Conservation (phyloP, 1,140 invertebrate genomes). For the Branchinecta lynchi region DNA sequence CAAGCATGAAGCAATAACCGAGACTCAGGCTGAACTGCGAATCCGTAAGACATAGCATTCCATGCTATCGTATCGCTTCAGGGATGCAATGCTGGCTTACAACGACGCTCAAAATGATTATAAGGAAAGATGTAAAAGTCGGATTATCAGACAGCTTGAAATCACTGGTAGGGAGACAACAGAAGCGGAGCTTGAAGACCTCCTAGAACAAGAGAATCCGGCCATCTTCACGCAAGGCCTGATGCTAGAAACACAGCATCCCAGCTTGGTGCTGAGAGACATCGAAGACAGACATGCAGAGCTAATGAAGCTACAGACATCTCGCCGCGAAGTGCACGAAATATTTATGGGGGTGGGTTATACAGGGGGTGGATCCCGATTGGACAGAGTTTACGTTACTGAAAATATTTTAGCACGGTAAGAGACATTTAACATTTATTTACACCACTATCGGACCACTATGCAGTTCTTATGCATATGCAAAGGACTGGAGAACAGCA, state of each 20-base stretch:
- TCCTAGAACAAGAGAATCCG: slow-evolving; percentile 94
- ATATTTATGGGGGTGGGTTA: slow-evolving; percentile 99
- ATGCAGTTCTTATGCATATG: too few species aligned
- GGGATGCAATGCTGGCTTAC: slow-evolving; percentile 99
- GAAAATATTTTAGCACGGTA: too few species aligned
- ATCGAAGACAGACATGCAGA: slow-evolving; percentile 95
- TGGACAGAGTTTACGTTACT: too few species aligned
- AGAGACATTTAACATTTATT: too few species aligned
- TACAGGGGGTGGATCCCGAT: too few species aligned
- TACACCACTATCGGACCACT: too few species aligned
- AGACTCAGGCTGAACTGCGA: slow-evolving; percentile 93
- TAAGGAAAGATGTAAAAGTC: slow-evolving; percentile 92
- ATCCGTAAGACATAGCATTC: slow-evolving; percentile 99
- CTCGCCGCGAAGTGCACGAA: slow-evolving; percentile 92
- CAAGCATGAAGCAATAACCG: slow-evolving; percentile 93
- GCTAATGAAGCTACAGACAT: slow-evolving; percentile 96
- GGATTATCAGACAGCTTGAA: slow-evolving; percentile 97
- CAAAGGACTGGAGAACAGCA: too few species aligned
- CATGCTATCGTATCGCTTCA: slow-evolving; percentile 91
- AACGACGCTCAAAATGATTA: slow-evolving; percentile 99
- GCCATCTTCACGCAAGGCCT: slow-evolving; percentile 96
- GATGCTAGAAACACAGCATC: slow-evolving; percentile 95
- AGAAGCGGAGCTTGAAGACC: slow-evolving; percentile 93
- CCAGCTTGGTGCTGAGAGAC: slow-evolving; percentile 92
- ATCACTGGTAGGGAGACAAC: slow-evolving; percentile 89